Evolutionary conservation across 2,797 vertebrate species (phyloP), one percentile per base, ranked within the genome.

Genomic region (Vespertilio murinus): DNA sequence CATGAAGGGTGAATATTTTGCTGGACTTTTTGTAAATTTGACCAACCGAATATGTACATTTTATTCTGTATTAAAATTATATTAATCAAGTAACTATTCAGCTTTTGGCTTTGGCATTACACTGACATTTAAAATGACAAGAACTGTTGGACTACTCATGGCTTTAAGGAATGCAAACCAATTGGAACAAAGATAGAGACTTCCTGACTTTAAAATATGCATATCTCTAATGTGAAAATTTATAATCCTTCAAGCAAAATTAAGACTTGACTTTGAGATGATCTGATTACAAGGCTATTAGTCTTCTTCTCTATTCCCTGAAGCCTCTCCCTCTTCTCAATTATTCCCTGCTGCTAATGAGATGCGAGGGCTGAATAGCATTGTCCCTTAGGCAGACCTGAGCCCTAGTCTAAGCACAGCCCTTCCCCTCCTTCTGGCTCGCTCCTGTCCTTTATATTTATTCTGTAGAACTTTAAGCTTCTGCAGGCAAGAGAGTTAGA

Each of bases 131-230:
- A 92, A 93, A 94, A 87, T 93, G 77, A 74, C 11, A 67, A 79
- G 35, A 47, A 80, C 14, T 67, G 54, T 17, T 10, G 64, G 22
- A 18, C 82, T 56, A 47, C 13, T 78, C 6, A 10, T 75, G 74
- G 20, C 25, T 91, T 94, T 80, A 88, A 86, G 42, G 69, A 40
- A 12, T 54, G 82, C 65, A 93, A 92, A 38, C 33, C 42, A 95
- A 83, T 6, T 84, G 87, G 38, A 94, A 69, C n/a, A 80, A 94
- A 92, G 94, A 54, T 64, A 75, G 2, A 86, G 91, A 35, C 4
- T 73, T 94, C 9, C 22, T 96, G 49, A 67, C 79, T 96, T 88
- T 87, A 96, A 97, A 88, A 69, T 96, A 91, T 84, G 79, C 69
- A 17, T 87, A 84, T 91, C 77, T 25, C 77, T 84, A 73, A 91